phyloP scores from a whole-genome alignment of 1,140 invertebrate species.

The Chironomus tepperi region DNA sequence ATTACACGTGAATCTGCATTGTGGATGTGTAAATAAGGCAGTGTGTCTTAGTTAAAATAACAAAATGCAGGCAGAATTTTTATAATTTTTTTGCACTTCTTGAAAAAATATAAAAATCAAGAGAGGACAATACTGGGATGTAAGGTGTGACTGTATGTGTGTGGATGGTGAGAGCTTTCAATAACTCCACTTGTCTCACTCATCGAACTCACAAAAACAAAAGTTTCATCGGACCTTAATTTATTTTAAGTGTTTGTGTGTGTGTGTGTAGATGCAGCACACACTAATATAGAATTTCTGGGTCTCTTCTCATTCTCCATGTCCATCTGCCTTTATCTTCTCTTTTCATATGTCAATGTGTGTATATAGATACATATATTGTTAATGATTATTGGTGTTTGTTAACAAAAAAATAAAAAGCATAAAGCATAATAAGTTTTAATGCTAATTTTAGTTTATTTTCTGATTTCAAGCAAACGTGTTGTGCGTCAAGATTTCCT shows the following conservation, averaged over 20 bases:
- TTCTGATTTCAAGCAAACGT: conserved; percentile 1
- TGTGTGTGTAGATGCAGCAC: background rate
- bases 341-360: background rate
- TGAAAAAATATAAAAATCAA: too few relatives aligned
- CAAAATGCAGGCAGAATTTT: too few relatives aligned
- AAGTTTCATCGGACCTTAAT: background rate
- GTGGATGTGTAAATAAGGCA: too few relatives aligned
- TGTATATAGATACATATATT: background rate
- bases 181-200: background rate
- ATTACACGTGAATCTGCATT: too few relatives aligned
- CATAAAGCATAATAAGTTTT: conserved; percentile 23
- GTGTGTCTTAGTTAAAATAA: too few relatives aligned
- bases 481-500: background rate
- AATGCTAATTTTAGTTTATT: conserved; percentile 23
- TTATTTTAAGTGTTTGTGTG: too few relatives aligned
- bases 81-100: too few relatives aligned
- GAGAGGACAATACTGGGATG: background rate
- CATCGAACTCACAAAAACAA: background rate
- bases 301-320: conserved; percentile 5
- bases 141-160: background rate
- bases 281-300: background rate
- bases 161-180: background rate
- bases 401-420: conserved; percentile 11
- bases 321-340: conserved; percentile 1
- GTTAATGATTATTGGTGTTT: conserved; percentile 21